Evolutionary conservation across 1,140 invertebrate genomes (phyloP).

Genomic region (Leptopilina clavipes): DNA sequence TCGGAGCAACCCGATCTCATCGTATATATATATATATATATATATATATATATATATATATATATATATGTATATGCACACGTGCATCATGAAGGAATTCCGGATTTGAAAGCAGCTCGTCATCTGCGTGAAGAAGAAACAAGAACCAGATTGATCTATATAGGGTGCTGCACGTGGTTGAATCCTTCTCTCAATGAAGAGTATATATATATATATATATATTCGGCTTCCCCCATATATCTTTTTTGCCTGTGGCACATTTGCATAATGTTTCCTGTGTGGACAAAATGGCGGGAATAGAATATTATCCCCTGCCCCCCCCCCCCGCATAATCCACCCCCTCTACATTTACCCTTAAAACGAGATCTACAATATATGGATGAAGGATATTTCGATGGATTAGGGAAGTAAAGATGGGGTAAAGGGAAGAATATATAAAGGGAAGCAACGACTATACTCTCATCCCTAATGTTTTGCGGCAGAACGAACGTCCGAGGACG

Average conservation of each 20-base stretch:
- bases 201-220: too few species aligned
- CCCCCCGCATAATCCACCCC: too few species aligned
- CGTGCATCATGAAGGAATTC: slow-evolving; percentile 47
- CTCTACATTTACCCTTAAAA: too few species aligned
- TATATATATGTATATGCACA: slow-evolving; percentile 34
- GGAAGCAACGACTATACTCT: background rate
- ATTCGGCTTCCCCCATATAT: background rate
- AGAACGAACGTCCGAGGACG: slow-evolving; percentile 36
- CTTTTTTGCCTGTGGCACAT: slow-evolving; percentile 35
- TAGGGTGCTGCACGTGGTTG: slow-evolving; percentile 45
- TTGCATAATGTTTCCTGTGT: slow-evolving; percentile 54
- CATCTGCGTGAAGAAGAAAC: slow-evolving; percentile 37
- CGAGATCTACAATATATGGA: too few species aligned
- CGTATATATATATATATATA: too few species aligned
- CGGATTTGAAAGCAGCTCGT: slow-evolving; percentile 37
- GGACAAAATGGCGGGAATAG: slow-evolving; percentile 44
- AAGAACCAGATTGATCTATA: slow-evolving; percentile 37
- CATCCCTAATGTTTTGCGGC: slow-evolving; percentile 30
- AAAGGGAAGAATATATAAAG: background rate
- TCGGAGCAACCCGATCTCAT: background rate
- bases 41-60: too few species aligned
- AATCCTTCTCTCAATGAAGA: slow-evolving; percentile 46
- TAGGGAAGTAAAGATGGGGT: background rate
- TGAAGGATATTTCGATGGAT: slow-evolving; percentile 18
- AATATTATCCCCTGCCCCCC: background rate